Conservation (phyloP, 1,140 invertebrate genomes). For the Armadillidium nasatum region DNA sequence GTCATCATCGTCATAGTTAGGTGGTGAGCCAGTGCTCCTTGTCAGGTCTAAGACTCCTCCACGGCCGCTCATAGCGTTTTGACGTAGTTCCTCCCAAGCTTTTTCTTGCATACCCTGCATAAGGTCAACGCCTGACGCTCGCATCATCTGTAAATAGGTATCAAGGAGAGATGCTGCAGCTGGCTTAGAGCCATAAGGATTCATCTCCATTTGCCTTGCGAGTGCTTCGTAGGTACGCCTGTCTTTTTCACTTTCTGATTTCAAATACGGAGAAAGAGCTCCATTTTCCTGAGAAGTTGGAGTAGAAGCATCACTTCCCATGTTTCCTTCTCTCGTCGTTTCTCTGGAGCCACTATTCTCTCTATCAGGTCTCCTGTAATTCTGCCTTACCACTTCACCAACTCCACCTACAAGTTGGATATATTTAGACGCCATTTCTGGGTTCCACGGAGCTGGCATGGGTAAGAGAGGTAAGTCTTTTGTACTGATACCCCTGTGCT, state of each 20-base stretch:
- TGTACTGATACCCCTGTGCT: conserved; percentile 84
- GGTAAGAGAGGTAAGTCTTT: conserved; percentile 84
- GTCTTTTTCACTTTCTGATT: conserved; percentile 36
- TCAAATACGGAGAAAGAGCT: conserved; percentile 33
- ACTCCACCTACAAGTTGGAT: conserved; percentile 42
- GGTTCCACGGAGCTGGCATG: conserved; percentile 85
- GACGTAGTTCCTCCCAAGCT: not conserved
- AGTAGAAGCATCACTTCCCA: conserved; percentile 30
- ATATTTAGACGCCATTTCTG: conserved; percentile 64
- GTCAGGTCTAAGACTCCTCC: conserved; percentile 24
- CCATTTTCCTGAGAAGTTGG: conserved; percentile 44
- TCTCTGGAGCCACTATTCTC: conserved; percentile 35
- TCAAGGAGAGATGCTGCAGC: conserved; percentile 43
- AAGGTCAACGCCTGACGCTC: conserved; percentile 44
- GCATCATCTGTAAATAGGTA: conserved; percentile 46
- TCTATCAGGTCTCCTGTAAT: conserved; percentile 35
- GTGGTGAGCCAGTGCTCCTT: conserved; percentile 17
- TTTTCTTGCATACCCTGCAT: conserved; percentile 22
- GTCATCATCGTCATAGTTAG: conserved; percentile 24
- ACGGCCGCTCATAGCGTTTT: conserved; percentile 17
- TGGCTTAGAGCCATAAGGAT: conserved; percentile 34
- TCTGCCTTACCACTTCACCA: conserved; percentile 42
- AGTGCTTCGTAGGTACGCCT: conserved; percentile 37
- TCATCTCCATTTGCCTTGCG: conserved; percentile 40
- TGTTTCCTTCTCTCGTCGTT: conserved; percentile 22